Conservation (phyloP, 2,113 vertebrate genomes). For the Phaethon lepturus region DNA sequence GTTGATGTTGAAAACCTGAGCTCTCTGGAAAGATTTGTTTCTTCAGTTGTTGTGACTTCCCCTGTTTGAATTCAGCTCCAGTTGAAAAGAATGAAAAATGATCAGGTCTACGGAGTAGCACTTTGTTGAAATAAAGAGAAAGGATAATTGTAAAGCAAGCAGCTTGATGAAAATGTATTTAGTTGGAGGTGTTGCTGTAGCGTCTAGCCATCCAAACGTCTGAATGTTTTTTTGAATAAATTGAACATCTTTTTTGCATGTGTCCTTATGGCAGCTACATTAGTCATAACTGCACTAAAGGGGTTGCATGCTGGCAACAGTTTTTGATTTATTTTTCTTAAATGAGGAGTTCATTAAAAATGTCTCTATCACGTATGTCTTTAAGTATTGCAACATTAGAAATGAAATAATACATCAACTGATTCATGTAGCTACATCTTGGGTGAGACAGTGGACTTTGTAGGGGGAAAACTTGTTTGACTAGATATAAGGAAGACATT, state of each 20-base stretch:
- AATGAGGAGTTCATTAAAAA: neutral
- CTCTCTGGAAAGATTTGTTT: neutral
- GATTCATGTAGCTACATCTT: neutral
- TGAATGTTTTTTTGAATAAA: constrained; percentile 26
- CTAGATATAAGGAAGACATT: too few species aligned
- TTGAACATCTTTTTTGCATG: neutral
- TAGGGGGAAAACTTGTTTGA: neutral
- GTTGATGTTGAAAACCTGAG: neutral
- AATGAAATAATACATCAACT: neutral
- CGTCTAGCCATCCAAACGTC: constrained; percentile 13
- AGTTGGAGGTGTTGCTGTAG: constrained; percentile 4
- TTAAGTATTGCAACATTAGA: neutral
- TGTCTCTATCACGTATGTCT: neutral
- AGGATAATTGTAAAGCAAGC: neutral
- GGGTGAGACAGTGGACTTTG: neutral
- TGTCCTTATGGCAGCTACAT: constrained; percentile 4
- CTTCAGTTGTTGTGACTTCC: neutral
- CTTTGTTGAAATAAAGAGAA: neutral
- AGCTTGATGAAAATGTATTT: neutral
- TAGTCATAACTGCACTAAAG: constrained; percentile 5
- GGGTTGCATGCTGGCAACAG: neutral
- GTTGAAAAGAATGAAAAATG: neutral
- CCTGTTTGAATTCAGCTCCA: neutral
- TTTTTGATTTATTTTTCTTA: neutral
- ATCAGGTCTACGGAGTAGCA: neutral